Conservation (phyloP, 2,888 invertebrate genomes). For the Elysia crispata region DNA sequence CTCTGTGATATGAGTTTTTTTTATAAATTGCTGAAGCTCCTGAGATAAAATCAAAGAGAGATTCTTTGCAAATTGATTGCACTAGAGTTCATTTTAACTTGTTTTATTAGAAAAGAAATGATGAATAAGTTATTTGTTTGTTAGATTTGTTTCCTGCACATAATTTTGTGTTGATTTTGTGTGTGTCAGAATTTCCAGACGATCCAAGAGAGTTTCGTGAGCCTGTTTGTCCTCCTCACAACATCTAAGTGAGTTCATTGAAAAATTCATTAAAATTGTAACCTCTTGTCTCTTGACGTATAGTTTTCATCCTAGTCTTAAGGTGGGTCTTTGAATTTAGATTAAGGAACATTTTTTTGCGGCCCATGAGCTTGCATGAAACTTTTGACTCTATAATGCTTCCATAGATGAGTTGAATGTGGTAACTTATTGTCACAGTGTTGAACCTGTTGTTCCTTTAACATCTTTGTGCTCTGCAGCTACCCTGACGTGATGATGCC, state of each 20-base stretch:
- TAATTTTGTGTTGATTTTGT: slow-evolving; percentile 9
- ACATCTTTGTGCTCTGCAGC: slow-evolving; percentile 80
- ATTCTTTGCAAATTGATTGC: neutral
- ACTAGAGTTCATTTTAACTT: neutral
- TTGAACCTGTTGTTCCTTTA: too few species aligned
- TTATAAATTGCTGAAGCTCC: too few species aligned
- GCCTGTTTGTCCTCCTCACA: slow-evolving; percentile 91
- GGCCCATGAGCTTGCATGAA: too few species aligned
- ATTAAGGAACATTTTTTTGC: too few species aligned
- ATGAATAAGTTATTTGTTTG: neutral
- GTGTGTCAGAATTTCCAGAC: slow-evolving; percentile 84
- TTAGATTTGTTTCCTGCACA: neutral
- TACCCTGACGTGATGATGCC: slow-evolving; percentile 97
- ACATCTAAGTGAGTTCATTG: slow-evolving; percentile 88
- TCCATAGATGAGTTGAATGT: too few species aligned
- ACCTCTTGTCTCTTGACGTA: too few species aligned
- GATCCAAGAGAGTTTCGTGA: slow-evolving; percentile 89
- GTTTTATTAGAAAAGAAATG: neutral
- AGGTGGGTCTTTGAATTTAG: too few species aligned
- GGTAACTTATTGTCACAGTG: too few species aligned
- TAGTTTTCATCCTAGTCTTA: too few species aligned
- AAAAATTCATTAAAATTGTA: too few species aligned
- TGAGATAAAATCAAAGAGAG: neutral
- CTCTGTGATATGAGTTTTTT: neutral
- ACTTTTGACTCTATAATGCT: too few species aligned